Percentiles rank a stretch among this genome's conserved stretches.
phyloP scores from a whole-genome alignment of 2,888 invertebrate species.

The Sisyra terminalis region DNA sequence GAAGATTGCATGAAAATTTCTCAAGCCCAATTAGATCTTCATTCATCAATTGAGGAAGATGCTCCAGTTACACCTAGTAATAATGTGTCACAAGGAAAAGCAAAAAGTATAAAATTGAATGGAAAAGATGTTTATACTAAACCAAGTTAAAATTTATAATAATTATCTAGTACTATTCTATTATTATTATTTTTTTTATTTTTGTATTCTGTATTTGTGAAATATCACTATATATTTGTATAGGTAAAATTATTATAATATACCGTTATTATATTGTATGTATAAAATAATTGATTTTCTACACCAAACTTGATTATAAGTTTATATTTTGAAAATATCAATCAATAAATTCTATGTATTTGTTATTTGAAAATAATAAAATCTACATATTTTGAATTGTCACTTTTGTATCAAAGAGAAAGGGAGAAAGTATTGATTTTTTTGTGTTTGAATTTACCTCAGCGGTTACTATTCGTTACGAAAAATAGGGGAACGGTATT shows the following conservation, averaged over 20 bases:
- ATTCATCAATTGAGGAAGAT: slow-evolving; percentile 18
- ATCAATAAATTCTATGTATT: neutral
- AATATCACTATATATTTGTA: neutral
- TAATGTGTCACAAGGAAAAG: slow-evolving; percentile 15
- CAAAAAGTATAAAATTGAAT: neutral
- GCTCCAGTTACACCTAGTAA: slow-evolving; percentile 20
- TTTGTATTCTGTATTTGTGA: neutral
- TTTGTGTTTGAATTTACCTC: too few species aligned
- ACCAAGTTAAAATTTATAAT: neutral
- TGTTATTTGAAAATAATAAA: neutral
- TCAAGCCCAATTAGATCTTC: slow-evolving; percentile 25
- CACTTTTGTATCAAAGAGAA: neutral
- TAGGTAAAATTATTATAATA: neutral
- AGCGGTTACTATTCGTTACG: too few species aligned
- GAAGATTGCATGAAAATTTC: slow-evolving; percentile 62
- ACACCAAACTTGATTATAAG: neutral
- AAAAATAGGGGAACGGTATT: too few species aligned
- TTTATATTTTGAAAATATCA: neutral
- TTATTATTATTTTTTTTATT: neutral
- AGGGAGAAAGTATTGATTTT: too few species aligned
- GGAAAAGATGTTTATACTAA: neutral
- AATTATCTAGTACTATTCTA: neutral
- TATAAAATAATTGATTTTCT: neutral
- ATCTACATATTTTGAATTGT: neutral
- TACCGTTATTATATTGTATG: neutral